Evolutionary conservation across 1,140 invertebrate genomes (phyloP).

Genomic region (Drosophila leontia): DNA sequence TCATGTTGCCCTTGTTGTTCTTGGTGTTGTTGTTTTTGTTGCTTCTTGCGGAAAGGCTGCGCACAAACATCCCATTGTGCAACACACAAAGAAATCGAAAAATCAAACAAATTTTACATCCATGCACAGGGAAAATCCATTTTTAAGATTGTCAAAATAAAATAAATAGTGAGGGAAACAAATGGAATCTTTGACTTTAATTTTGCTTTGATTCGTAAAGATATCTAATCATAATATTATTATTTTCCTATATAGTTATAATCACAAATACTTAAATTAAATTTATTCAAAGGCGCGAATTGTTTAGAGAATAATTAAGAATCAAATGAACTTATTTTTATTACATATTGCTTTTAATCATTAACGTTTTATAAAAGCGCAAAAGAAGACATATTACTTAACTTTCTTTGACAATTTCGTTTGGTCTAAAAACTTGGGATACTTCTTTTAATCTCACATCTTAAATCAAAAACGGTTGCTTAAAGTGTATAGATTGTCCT

Average conservation of each 20-base stretch:
- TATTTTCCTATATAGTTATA: background rate
- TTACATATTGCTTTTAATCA: background rate
- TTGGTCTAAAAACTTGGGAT: too few species aligned
- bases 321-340: background rate
- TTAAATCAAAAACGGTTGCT: background rate
- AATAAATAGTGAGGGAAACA: background rate
- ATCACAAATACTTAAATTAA: background rate
- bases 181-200: background rate
- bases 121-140: conserved; percentile 7
- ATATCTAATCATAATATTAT: background rate
- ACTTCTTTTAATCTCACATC: background rate
- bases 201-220: background rate
- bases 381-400: too few species aligned
- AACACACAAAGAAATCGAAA: conserved; percentile 53
- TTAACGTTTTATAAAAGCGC: background rate
- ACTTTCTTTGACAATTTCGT: too few species aligned
- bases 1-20: conserved; percentile 22
- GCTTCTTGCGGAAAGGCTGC: conserved; percentile 41
- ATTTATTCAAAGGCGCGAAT: background rate
- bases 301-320: background rate
- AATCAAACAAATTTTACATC: conserved; percentile 70
- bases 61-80: conserved; percentile 69
- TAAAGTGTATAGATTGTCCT: background rate
- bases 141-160: background rate
- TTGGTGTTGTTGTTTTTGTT: conserved; percentile 10